phyloP scores from a whole-genome alignment of 1,140 invertebrate species.

The Lepidurus couesii region DNA sequence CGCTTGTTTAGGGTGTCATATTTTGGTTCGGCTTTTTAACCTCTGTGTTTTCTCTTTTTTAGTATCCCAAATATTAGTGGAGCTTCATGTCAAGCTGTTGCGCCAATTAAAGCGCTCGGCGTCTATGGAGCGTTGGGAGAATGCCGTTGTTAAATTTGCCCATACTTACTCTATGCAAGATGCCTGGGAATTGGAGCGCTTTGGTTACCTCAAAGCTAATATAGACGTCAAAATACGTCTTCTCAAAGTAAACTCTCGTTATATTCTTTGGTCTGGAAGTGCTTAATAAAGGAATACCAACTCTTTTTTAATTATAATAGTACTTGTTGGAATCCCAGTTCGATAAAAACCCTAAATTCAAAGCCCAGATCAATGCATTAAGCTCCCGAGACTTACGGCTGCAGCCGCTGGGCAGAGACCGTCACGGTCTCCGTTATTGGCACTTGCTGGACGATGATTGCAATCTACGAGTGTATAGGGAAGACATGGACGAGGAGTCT shows the following conservation, averaged over 20 bases:
- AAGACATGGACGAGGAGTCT: constrained; percentile 91
- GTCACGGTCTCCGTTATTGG: constrained; percentile 86
- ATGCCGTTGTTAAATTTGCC: constrained; percentile 81
- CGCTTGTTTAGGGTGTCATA: not conserved
- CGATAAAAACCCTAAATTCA: constrained; percentile 88
- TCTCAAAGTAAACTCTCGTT: constrained; percentile 61
- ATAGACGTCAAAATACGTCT: constrained; percentile 78
- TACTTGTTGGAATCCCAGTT: constrained; percentile 89
- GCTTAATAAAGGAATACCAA: constrained; percentile 11
- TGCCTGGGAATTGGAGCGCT: constrained; percentile 92
- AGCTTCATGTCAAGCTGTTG: constrained; percentile 82
- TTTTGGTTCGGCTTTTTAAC: not conserved
- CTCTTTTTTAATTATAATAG: constrained; percentile 51
- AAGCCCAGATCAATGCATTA: constrained; percentile 78
- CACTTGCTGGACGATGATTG: constrained; percentile 79
- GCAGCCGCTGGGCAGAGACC: constrained; percentile 82
- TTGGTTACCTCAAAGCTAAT: constrained; percentile 89
- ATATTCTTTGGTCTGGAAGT: constrained; percentile 28
- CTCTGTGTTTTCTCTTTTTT: constrained; percentile 46
- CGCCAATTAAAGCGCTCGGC: constrained; percentile 79
- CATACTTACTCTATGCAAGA: constrained; percentile 81
- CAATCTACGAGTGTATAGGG: constrained; percentile 85
- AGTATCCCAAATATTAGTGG: constrained; percentile 72
- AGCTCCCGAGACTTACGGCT: constrained; percentile 70
- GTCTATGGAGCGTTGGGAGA: constrained; percentile 83